A percentile compares a stretch with the other conserved stretches of the same genome.
These are phyloP conservation scores for Pygoscelis adeliae DNA, from an alignment of 2,113 vertebrate species.

Conservation along the genomic window DNA sequence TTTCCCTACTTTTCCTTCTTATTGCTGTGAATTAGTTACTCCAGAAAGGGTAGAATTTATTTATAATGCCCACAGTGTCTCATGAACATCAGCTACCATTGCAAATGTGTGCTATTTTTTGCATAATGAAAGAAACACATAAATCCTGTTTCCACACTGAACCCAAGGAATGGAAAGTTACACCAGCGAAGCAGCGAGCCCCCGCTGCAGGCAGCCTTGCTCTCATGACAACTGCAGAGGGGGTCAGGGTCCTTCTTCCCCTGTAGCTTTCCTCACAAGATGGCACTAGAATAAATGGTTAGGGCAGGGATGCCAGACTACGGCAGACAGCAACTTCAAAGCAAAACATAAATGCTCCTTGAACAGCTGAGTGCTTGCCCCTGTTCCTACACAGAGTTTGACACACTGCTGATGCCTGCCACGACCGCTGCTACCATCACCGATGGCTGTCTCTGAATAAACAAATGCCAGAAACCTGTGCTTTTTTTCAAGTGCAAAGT, in stretches of 20 bases:
- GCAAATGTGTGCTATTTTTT: neutral
- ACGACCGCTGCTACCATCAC: neutral
- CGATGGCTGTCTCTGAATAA: neutral
- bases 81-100: neutral
- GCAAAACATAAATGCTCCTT: neutral
- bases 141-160: neutral
- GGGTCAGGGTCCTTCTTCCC: neutral
- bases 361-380: neutral
- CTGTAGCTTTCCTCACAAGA: neutral
- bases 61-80: neutral
- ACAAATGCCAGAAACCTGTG: neutral
- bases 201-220: neutral
- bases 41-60: neutral
- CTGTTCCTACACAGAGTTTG: neutral
- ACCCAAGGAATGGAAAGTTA: neutral
- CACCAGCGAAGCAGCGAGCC: rapidly evolving
- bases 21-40: neutral
- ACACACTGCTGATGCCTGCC: neutral
- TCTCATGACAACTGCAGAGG: neutral
- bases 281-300: neutral
- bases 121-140: neutral
- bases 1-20: neutral
- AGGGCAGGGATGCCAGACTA: neutral
- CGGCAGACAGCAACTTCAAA: neutral
- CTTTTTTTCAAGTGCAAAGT: neutral